Base-by-base conservation (phyloP, 2,888 invertebrate species). In the Mactromeris polynyma region DNA sequence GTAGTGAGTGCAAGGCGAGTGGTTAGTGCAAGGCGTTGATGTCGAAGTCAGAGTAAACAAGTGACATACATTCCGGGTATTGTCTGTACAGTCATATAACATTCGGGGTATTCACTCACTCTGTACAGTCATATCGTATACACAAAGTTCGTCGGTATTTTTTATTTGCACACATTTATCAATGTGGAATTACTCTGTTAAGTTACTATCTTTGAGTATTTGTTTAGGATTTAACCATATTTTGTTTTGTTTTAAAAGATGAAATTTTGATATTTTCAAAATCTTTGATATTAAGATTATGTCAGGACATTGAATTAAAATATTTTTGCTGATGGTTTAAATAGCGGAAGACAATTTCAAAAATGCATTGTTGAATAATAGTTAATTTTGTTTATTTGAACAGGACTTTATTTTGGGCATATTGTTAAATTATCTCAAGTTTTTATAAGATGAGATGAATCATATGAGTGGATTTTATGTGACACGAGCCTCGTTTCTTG, bases 171-270 rank as follows among this genome's bases (percentile, higher is more conserved):
- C 58, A n/a, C 26, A 82, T 82, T 82, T 82, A 42, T 82, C 82
- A 82, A 36, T 2, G 4, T 33, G 40, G 82, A 40, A 58, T 82
- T 64, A 36, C 38, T n/a, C 26, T 46, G 73, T 33, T 83, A 64
- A 33, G 26, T 46, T 73, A 42, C 40, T 73, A 73, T 83, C 83
- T 9, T 31, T 26, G 7, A 69, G n/a, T 83, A 77, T 83, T 83
- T 83, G 31, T 46, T 46, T 11, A 26, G 26, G 69, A 69, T 31
- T 83, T 83, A 83, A 42, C 7, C 9, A 33, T 7, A 21, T 73
- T 73, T 46, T 73, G 36, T 73, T 83, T 83, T 73, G 73, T 83
- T 83, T 83, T 83, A 73, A 69, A 73, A 73, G 83, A 83, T 73
- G 51, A 73, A 83, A 83, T 26, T 83, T 83, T 69, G 42, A 83